These are phyloP conservation scores for Rhodeus uyekii DNA, from an alignment of 2,797 vertebrate species.

Conservation along the genomic window DNA sequence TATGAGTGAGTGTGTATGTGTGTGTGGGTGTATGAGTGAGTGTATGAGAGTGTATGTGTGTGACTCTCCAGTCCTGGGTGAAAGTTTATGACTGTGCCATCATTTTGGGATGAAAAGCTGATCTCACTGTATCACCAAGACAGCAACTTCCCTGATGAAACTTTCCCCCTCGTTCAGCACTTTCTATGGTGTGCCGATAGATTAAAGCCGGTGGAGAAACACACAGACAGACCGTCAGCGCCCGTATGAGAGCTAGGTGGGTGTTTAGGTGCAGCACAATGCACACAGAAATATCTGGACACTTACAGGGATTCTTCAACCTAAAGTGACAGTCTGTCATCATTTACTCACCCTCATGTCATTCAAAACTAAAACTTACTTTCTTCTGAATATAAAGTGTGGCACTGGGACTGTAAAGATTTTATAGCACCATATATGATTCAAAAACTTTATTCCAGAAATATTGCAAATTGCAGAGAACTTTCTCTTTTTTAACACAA, in stretches of 20 bases:
- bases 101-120: constrained; percentile 37
- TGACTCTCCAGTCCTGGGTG: background rate
- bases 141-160: constrained; percentile 28
- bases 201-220: background rate
- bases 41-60: background rate
- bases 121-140: constrained; percentile 33
- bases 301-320: background rate
- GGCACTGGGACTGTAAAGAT: background rate
- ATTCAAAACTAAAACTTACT: background rate
- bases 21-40: background rate
- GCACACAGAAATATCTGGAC: background rate
- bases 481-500: no score
- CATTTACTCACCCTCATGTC: background rate
- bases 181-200: constrained; percentile 11
- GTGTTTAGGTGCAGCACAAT: background rate
- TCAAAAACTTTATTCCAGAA: no score
- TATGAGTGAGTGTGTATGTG: no score
- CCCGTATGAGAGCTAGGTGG: background rate
- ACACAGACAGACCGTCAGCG: background rate
- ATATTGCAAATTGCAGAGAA: no score
- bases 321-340: constrained; percentile 15
- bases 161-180: constrained; percentile 28
- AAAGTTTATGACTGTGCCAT: background rate
- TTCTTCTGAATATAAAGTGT: background rate
- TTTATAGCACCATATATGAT: background rate